These are phyloP conservation scores for Phymorhynchus buccinoides DNA, from an alignment of 1,140 invertebrate species.

Conservation along the genomic window DNA sequence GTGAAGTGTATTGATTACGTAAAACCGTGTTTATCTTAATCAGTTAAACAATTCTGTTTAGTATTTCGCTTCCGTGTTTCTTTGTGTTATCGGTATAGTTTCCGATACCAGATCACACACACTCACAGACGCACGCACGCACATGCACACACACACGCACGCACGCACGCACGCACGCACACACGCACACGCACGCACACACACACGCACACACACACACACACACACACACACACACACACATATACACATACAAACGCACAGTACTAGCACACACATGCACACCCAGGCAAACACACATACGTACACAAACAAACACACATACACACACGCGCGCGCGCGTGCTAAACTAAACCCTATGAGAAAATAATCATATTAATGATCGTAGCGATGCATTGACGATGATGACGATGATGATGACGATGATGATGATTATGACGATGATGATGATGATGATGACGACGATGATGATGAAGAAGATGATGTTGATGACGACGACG, in stretches of 20 bases:
- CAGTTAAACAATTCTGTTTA: too few relatives aligned
- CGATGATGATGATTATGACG: neutral
- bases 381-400: too few relatives aligned
- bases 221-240: neutral
- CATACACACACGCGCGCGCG: neutral
- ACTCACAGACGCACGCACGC: constrained; percentile 11
- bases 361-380: neutral
- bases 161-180: neutral
- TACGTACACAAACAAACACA: too few relatives aligned
- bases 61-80: too few relatives aligned
- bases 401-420: neutral
- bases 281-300: too few relatives aligned
- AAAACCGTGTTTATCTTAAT: too few relatives aligned
- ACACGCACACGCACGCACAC: too few relatives aligned
- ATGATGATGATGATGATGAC: neutral
- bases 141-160: constrained; percentile 7
- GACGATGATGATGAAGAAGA: neutral
- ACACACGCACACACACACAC: too few relatives aligned
- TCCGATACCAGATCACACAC: neutral
- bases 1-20: too few relatives aligned
- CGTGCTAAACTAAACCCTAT: neutral
- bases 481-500: neutral
- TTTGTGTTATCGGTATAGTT: too few relatives aligned
- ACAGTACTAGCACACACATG: too few relatives aligned
- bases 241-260: neutral